A percentile compares a stretch with the other conserved stretches of the same genome.
These are phyloP conservation scores for Gnathonemus echidnorhynchus DNA, from an alignment of 2,113 vertebrate species.

Conservation along the genomic window DNA sequence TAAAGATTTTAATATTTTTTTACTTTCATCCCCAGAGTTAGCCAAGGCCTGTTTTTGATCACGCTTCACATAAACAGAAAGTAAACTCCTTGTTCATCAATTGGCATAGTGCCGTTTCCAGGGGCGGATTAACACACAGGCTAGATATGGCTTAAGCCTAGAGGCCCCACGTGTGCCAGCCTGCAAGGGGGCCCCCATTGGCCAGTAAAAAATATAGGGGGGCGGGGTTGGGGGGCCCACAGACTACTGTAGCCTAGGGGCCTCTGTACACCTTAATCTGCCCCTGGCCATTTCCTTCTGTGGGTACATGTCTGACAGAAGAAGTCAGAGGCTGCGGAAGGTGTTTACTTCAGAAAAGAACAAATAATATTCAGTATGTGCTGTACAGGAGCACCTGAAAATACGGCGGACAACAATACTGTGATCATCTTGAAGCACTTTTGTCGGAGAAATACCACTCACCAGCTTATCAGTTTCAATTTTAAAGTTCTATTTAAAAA, in stretches of 20 bases:
- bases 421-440: background rate
- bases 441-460: background rate
- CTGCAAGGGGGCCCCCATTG: too few species aligned
- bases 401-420: background rate
- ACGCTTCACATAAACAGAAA: background rate
- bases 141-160: too few species aligned
- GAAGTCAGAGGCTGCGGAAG: background rate
- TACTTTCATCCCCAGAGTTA: background rate
- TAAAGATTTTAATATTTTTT: background rate
- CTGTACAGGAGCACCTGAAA: background rate
- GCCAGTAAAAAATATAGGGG: too few species aligned
- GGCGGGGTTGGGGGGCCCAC: too few species aligned
- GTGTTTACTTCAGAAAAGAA: background rate
- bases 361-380: background rate
- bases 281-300: background rate
- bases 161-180: too few species aligned
- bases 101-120: background rate
- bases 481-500: background rate
- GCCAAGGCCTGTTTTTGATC: background rate
- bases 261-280: too few species aligned
- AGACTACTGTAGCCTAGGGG: too few species aligned
- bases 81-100: background rate
- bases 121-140: too few species aligned
- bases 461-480: background rate
- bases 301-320: background rate